These are phyloP conservation scores for Pipistrellus kuhlii DNA, from an alignment of 2,797 vertebrate genomes.

Conservation along the genomic window DNA sequence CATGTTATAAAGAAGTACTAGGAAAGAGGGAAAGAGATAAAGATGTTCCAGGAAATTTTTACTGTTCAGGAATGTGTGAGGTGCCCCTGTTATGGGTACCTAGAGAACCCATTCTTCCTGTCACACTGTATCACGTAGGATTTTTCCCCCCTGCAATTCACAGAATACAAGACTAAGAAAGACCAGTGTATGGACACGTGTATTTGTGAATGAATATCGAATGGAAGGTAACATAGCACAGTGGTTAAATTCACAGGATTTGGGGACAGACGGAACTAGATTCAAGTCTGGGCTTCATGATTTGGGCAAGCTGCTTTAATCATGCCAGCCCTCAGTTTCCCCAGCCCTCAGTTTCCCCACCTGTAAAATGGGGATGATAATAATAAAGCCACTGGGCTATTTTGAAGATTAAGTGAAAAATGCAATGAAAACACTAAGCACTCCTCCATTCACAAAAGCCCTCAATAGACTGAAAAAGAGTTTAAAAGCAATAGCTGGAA, in stretches of 20 bases:
- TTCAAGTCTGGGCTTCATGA: not conserved
- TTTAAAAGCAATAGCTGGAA: not conserved
- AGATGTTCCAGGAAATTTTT: not conserved
- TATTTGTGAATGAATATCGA: not conserved
- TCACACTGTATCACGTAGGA: not conserved
- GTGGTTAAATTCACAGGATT: not conserved
- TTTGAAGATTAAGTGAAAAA: slow-evolving; percentile 8
- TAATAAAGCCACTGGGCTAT: not conserved
- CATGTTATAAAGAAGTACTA: not conserved
- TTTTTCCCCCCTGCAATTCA: not conserved
- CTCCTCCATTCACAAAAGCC: not conserved
- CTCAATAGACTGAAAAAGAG: not conserved
- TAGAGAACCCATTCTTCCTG: not conserved
- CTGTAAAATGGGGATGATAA: not conserved
- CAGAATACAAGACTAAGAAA: not conserved
- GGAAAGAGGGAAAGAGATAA: not conserved
- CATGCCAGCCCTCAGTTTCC: not conserved
- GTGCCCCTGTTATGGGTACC: not conserved
- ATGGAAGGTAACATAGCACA: not conserved
- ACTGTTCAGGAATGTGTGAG: not conserved
- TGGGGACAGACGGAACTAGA: not conserved
- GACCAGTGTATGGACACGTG: too few species aligned
- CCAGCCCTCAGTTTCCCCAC: not conserved
- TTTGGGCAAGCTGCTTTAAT: not conserved
- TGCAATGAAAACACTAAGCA: not conserved